Evolutionary conservation across 2,888 invertebrate genomes (phyloP).

Genomic region (Nesidiocoris tenuis): DNA sequence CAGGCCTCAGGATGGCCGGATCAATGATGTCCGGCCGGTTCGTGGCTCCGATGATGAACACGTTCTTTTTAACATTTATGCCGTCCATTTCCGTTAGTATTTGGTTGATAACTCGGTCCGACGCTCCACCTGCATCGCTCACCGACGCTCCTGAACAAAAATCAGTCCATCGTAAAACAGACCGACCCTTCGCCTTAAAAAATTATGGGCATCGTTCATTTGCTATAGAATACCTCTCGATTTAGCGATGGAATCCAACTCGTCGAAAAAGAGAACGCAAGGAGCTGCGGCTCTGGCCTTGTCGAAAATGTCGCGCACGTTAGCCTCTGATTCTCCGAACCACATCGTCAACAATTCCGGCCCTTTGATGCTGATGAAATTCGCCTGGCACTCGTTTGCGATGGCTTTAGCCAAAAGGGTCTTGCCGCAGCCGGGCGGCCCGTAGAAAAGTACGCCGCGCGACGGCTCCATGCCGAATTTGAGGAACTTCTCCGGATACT

Average conservation of each 20-base stretch:
- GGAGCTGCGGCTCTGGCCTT: conserved; percentile 99
- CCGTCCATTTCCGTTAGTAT: conserved; percentile 99
- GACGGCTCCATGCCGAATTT: conserved; percentile 99
- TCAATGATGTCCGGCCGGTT: conserved; percentile 97
- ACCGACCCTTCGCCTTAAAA: too few relatives aligned
- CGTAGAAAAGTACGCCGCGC: conserved; percentile 96
- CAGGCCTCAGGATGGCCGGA: conserved; percentile 97
- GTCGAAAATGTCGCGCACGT: conserved; percentile 98
- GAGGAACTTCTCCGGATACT: conserved; percentile 98
- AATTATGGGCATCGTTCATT: too few relatives aligned
- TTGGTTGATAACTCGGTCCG: conserved; percentile 99
- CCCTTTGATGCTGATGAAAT: conserved; percentile 98
- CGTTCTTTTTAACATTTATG: conserved; percentile 99
- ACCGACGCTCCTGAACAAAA: conserved; percentile 74
- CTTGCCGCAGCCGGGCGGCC: conserved; percentile 97
- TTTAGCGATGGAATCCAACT: conserved; percentile 99
- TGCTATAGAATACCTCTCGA: too few relatives aligned
- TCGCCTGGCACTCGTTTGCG: conserved; percentile 99
- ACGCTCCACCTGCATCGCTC: conserved; percentile 97
- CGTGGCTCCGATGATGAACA: conserved; percentile 97
- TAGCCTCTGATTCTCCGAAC: conserved; percentile 99
- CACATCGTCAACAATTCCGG: conserved; percentile 98
- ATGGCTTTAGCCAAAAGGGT: conserved; percentile 94
- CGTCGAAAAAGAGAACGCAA: conserved; percentile 98
- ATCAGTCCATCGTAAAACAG: too few relatives aligned